Evolutionary conservation across 2,888 invertebrate species (phyloP).

Genomic region (Acleris emargana): DNA sequence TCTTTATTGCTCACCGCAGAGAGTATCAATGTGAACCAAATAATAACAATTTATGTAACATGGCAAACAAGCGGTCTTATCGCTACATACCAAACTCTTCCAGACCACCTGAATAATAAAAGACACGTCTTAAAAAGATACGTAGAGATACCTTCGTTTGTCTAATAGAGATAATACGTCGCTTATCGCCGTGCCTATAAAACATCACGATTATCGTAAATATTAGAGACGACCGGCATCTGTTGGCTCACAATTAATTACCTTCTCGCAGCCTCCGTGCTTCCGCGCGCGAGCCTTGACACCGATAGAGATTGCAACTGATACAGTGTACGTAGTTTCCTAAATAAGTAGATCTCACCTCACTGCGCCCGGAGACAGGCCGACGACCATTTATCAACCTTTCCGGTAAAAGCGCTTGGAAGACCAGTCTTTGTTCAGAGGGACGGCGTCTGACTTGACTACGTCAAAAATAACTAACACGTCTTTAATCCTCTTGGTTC

Average conservation of each 20-base stretch:
- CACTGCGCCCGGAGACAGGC: not conserved
- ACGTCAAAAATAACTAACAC: too few species aligned
- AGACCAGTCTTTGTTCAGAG: too few species aligned
- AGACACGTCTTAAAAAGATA: too few species aligned
- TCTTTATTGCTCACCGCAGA: too few species aligned
- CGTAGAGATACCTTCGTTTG: slow-evolving; percentile 4
- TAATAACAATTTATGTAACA: too few species aligned
- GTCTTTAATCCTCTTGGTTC: too few species aligned
- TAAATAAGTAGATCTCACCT: slow-evolving; percentile 11
- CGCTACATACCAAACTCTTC: too few species aligned
- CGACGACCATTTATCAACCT: not conserved
- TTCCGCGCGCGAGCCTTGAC: slow-evolving; percentile 30
- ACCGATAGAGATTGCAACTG: slow-evolving; percentile 22
- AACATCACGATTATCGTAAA: slow-evolving; percentile 30
- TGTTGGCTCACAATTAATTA: slow-evolving; percentile 28
- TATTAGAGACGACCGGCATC: slow-evolving; percentile 24
- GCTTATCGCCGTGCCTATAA: slow-evolving; percentile 25
- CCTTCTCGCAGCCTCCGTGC: slow-evolving; percentile 32
- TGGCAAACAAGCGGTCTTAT: not conserved
- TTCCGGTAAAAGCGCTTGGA: too few species aligned
- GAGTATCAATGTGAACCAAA: too few species aligned
- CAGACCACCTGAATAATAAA: too few species aligned
- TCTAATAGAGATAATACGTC: slow-evolving; percentile 21
- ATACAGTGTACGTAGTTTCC: slow-evolving; percentile 12
- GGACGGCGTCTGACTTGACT: too few species aligned